Evolutionary conservation across 2,113 vertebrate genomes (phyloP).

Genomic region (Cepphus grylle): DNA sequence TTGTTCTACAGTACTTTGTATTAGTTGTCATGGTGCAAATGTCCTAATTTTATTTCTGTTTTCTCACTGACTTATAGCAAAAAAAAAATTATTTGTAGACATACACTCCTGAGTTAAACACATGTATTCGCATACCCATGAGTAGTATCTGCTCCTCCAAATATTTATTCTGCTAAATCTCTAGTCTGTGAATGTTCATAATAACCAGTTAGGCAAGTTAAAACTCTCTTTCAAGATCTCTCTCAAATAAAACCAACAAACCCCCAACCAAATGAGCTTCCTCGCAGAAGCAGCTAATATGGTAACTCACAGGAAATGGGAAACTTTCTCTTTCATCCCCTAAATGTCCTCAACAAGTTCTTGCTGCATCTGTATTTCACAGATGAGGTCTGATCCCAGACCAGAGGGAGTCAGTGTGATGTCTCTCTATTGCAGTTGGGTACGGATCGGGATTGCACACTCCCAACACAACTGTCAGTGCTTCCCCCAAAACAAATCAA

Average conservation of each 20-base stretch:
- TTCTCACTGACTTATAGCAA: not conserved
- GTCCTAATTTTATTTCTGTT: not conserved
- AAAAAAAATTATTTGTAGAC: not conserved
- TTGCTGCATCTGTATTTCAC: not conserved
- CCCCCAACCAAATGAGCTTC: not conserved
- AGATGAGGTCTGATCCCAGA: not conserved
- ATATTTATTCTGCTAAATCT: not conserved
- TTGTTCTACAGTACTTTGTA: not conserved
- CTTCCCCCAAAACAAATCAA: not conserved
- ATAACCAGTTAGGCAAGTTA: not conserved
- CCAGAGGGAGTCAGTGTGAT: not conserved
- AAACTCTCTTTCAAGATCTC: not conserved
- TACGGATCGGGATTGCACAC: not conserved
- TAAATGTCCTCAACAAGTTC: not conserved
- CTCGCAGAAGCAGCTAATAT: not conserved
- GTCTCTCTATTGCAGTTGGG: not conserved
- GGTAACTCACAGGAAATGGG: not conserved
- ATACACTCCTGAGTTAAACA: not conserved
- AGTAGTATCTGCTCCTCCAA: conserved; percentile 2
- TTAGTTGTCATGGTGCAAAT: not conserved
- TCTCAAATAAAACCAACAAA: not conserved
- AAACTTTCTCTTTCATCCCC: not conserved
- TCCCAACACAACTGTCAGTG: not conserved
- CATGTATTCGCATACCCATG: not conserved
- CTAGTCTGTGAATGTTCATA: not conserved